A percentile compares a stretch with the other conserved stretches of the same genome.
Evolutionary conservation across 2,797 vertebrate species (phyloP).

Genomic region (Hafferia zeledoni): DNA sequence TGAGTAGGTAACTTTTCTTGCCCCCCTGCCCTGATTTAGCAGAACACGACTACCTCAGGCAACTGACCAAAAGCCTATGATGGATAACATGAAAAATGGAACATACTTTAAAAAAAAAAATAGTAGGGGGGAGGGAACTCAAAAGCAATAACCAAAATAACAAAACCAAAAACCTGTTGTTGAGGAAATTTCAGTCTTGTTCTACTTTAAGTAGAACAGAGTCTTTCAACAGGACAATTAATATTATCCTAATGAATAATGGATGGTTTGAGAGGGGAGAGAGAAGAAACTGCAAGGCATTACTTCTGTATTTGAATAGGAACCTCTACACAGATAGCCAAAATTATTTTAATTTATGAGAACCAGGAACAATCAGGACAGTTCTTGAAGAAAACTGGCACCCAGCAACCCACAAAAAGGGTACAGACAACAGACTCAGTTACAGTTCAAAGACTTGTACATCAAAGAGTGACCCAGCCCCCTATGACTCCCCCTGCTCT

Average conservation of each 20-base stretch:
- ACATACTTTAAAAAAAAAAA: neutral
- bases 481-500: neutral
- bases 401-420: neutral
- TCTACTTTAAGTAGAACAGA: neutral
- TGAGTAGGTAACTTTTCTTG: neutral
- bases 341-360: neutral
- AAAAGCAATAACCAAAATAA: neutral
- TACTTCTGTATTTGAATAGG: neutral
- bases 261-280: neutral
- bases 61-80: neutral
- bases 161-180: neutral
- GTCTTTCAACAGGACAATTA: neutral
- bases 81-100: neutral
- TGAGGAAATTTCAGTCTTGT: neutral
- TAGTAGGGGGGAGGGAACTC: accelerated
- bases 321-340: neutral
- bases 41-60: neutral
- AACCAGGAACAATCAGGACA: neutral
- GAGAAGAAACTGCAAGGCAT: neutral
- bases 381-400: neutral
- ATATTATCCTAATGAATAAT: neutral
- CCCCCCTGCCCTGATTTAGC: neutral
- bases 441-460: slow-evolving; percentile 26
- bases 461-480: slow-evolving; percentile 26
- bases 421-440: neutral